phyloP scores from a whole-genome alignment of 2,113 vertebrate species.

The Trinectes maculatus region DNA sequence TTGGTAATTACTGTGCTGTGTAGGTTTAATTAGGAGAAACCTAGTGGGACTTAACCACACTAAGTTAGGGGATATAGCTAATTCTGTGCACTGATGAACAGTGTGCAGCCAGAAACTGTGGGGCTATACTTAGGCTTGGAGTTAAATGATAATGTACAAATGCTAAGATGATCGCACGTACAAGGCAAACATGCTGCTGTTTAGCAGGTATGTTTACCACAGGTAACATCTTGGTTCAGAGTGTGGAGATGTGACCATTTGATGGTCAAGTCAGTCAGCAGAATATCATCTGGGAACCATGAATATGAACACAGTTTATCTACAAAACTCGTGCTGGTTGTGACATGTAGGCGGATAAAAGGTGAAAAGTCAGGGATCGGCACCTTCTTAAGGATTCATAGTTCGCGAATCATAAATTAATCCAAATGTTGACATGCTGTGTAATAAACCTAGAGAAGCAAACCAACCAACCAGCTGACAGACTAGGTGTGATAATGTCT shows the following conservation, averaged over 20 bases:
- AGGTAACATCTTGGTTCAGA: neutral
- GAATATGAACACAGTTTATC: neutral
- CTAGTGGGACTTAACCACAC: constrained; percentile 13
- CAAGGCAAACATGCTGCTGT: neutral
- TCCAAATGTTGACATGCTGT: neutral
- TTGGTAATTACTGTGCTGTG: constrained; percentile 52
- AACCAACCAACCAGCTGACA: neutral
- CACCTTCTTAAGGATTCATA: neutral
- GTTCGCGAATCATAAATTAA: neutral
- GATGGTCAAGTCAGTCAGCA: neutral
- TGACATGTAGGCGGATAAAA: neutral
- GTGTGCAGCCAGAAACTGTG: too few species aligned
- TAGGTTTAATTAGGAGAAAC: constrained; percentile 30
- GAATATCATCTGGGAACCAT: neutral
- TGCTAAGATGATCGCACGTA: neutral
- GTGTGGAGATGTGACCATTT: neutral
- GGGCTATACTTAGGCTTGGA: neutral
- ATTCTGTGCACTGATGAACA: neutral
- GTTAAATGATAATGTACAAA: too few species aligned
- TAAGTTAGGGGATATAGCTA: constrained; percentile 16
- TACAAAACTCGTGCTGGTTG: neutral
- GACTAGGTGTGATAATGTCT: neutral
- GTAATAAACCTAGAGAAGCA: too few species aligned
- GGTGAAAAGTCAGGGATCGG: neutral
- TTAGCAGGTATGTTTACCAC: neutral